Evolutionary conservation across 2,797 vertebrate species (phyloP).

Genomic region (Lates japonicus): DNA sequence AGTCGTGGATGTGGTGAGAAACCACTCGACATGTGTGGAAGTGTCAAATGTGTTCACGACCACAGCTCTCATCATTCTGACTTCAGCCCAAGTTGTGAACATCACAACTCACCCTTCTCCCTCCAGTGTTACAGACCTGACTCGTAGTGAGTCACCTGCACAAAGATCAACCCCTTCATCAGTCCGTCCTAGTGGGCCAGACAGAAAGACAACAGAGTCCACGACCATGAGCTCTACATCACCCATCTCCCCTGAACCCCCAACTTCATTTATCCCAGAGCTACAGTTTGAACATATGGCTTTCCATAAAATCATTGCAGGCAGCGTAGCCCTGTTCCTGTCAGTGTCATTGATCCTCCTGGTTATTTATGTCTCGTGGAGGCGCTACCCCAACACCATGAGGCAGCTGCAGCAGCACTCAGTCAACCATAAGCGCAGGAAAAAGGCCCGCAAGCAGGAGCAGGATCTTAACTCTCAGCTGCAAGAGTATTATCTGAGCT

Average conservation of each 20-base stretch:
- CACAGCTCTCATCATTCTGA: slow-evolving; percentile 62
- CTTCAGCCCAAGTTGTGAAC: slow-evolving; percentile 63
- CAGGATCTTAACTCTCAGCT: slow-evolving; percentile 95
- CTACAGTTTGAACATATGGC: slow-evolving; percentile 94
- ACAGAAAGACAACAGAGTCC: slow-evolving; percentile 67
- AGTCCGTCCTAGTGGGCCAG: slow-evolving; percentile 76
- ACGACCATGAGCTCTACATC: slow-evolving; percentile 68
- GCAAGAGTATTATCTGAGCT: slow-evolving; percentile 99
- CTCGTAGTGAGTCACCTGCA: slow-evolving; percentile 82
- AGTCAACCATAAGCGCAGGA: slow-evolving; percentile 94
- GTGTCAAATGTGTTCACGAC: slow-evolving; percentile 77
- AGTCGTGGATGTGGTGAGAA: slow-evolving; percentile 91
- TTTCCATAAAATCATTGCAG: slow-evolving; percentile 97
- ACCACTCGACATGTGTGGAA: slow-evolving; percentile 91
- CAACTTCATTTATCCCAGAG: slow-evolving; percentile 83
- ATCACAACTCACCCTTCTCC: slow-evolving; percentile 79
- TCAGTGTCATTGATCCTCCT: slow-evolving; percentile 96
- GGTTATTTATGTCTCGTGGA: slow-evolving; percentile 98
- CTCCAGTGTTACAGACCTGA: slow-evolving; percentile 78
- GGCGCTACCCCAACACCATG: slow-evolving; percentile 96
- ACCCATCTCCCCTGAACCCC: slow-evolving; percentile 41
- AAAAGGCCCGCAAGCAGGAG: slow-evolving; percentile 91
- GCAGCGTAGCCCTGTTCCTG: slow-evolving; percentile 96
- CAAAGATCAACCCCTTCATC: slow-evolving; percentile 84
- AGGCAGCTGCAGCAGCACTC: slow-evolving; percentile 95